Base-by-base conservation (phyloP, 2,797 vertebrate genomes). In the Phrynocephalus vlangalii region DNA sequence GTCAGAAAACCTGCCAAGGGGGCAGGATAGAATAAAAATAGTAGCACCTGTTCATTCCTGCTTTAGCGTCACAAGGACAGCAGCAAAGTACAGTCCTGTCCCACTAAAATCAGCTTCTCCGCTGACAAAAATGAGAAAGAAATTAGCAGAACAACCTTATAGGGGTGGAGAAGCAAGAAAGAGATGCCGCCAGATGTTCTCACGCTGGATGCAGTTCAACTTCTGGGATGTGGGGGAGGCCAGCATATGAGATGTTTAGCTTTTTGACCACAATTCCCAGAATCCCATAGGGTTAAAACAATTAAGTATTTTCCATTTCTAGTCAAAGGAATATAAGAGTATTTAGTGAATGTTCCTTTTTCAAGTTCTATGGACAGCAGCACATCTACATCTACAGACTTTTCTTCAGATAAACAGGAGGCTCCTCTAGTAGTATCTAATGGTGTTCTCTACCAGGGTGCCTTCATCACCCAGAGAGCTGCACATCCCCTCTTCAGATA, bases 21-120 rank as follows among this genome's bases (percentile, higher is more conserved):
- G 91, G 81, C 66, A 79, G 2, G 33, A 22, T 11, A 63, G 76
- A 79, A 44, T 66, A 89, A 89, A 87, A 92, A 87, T 2, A 33
- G n/a, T 28, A 71, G 77, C 26, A 87, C 78, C 60, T 33, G 28
- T 63, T 87, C 71, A 56, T 82, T 75, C 77, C 75, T 83, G 73
- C 33, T 75, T 86, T 84, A 50, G 18, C 28, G 70, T 60, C 79
- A 68, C 44, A 48, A 5, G 33, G 18, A 63, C 33, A 10, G 73
- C 66, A 60, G 30, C 77, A 88, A 73, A 77, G 48, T 68, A 79
- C 38, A 67, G 9, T 48, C 70, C 20, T 38, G 44, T n/a, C 33
- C 38, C 20, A n/a, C 28, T 63, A 75, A 75, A 85, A 67, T 80
- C 38, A 75, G 72, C 22, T 52, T 73, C 33, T 52, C 16, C 16